A percentile compares a stretch with the other conserved stretches of the same genome.
phyloP scores from a whole-genome alignment of 2,888 invertebrate genomes.

The Lutraria lutraria region DNA sequence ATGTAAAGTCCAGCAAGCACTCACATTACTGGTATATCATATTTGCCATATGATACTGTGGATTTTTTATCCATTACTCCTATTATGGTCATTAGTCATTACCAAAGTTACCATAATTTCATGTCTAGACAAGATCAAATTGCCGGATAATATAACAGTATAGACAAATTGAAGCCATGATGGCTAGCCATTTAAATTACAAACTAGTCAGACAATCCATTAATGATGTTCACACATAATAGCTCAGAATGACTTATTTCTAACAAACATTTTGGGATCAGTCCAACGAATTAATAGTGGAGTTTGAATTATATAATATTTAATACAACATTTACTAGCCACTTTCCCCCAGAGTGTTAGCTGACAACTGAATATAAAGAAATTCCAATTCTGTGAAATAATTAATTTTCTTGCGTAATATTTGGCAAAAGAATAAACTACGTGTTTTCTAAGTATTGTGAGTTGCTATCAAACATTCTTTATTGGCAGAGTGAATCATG shows the following conservation, averaged over 20 bases:
- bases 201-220: slow-evolving; percentile 14
- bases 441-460: slow-evolving; percentile 15
- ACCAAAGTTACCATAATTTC: not conserved
- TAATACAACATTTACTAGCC: not conserved
- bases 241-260: slow-evolving; percentile 12
- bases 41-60: not conserved
- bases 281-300: slow-evolving; percentile 4
- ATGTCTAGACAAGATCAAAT: slow-evolving; percentile 9
- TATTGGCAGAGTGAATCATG: not conserved
- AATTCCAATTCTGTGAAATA: slow-evolving; percentile 2
- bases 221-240: slow-evolving; percentile 3
- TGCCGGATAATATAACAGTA: not conserved
- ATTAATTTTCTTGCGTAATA: slow-evolving; percentile 1
- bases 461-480: not conserved
- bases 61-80: not conserved
- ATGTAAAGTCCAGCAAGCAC: too few relatives aligned
- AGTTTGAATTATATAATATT: not conserved
- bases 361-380: not conserved
- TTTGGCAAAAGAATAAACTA: not conserved
- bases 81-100: slow-evolving; percentile 13
- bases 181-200: slow-evolving; percentile 3
- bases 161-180: not conserved
- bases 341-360: not conserved
- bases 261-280: not conserved
- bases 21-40: not conserved